These are phyloP conservation scores for Notiomystis cincta DNA, from an alignment of 2,113 vertebrate genomes.

Conservation along the genomic window DNA sequence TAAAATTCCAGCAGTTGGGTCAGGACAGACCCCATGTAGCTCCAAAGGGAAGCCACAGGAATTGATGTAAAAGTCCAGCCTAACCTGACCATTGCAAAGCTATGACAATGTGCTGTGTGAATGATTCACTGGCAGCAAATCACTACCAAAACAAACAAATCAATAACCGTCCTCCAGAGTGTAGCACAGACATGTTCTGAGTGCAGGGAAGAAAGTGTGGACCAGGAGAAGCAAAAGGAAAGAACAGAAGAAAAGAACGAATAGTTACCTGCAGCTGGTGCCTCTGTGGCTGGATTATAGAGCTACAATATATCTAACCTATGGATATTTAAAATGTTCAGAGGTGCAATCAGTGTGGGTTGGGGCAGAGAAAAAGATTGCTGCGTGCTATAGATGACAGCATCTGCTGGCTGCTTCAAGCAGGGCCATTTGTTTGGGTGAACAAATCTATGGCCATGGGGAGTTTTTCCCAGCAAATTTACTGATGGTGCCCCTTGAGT, in stretches of 20 bases:
- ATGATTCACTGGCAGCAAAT: not conserved
- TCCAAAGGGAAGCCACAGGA: not conserved
- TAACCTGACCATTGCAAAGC: not conserved
- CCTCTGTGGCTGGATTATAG: not conserved
- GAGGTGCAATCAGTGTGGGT: not conserved
- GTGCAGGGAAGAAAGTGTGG: not conserved
- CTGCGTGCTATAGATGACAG: not conserved
- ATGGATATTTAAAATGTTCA: not conserved
- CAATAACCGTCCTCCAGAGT: not conserved
- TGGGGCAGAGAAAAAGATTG: not conserved
- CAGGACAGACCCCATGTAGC: not conserved
- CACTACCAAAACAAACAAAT: not conserved
- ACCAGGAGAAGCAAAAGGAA: not conserved
- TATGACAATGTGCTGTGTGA: not conserved
- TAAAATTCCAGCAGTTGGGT: not conserved
- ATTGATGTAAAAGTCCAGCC: not conserved
- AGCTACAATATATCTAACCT: not conserved
- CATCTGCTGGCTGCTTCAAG: constrained; percentile 21
- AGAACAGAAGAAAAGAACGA: not conserved
- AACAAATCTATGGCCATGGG: constrained; percentile 37
- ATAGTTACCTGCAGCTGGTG: not conserved
- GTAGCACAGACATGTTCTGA: not conserved
- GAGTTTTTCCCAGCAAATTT: constrained; percentile 49
- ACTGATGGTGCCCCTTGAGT: not conserved
- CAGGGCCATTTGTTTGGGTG: constrained; percentile 43